phyloP scores from a whole-genome alignment of 2,888 invertebrate species.

The Lycocerus yunnanus region DNA sequence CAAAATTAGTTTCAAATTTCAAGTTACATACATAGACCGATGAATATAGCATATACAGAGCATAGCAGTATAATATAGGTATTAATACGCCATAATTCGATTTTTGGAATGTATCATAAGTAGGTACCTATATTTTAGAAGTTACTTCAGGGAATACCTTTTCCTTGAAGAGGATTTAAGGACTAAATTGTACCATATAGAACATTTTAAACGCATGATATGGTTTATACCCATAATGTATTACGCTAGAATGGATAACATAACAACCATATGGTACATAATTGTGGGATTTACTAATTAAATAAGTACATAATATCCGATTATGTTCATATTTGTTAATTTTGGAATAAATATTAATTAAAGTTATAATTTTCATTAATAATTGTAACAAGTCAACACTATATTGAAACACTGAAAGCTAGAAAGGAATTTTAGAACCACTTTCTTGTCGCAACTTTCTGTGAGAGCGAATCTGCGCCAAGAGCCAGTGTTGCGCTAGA shows the following conservation, averaged over 20 bases:
- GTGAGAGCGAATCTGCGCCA: conserved; percentile 22
- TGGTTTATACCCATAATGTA: background rate
- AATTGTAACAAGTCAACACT: background rate
- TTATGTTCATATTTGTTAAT: background rate
- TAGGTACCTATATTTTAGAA: no score
- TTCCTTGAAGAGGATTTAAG: no score
- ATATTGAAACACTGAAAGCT: conserved; percentile 14
- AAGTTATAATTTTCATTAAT: background rate
- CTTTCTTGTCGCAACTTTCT: conserved; percentile 26
- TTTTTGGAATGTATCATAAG: no score
- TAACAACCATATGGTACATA: background rate
- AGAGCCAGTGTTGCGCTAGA: conserved; percentile 22
- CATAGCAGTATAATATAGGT: no score
- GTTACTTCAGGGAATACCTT: no score
- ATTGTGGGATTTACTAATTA: background rate
- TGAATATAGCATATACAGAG: no score
- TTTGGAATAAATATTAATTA: background rate
- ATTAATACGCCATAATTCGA: no score
- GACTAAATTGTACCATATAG: no score
- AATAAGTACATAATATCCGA: background rate
- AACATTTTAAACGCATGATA: no score
- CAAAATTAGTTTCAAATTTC: no score
- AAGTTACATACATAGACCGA: no score
- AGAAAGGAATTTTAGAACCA: conserved; percentile 24
- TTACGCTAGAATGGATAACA: background rate